These are phyloP conservation scores for Bolinopsis microptera DNA, from an alignment of 37 sponge, comb jelly and placozoan genomes.

Conservation along the genomic window DNA sequence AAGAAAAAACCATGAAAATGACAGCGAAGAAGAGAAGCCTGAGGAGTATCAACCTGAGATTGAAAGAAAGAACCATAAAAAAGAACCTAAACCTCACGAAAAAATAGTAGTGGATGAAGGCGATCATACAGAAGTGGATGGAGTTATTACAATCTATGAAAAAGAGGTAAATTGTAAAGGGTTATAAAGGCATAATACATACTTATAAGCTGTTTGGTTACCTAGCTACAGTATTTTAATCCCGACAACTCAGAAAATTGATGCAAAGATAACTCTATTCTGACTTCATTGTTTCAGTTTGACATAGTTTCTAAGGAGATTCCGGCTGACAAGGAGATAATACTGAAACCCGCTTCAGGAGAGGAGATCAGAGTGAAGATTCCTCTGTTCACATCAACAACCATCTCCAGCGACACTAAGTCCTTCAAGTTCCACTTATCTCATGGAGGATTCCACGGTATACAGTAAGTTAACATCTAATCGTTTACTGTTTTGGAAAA, in stretches of 20 bases:
- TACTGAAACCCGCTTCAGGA: not conserved
- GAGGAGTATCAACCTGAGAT: not conserved
- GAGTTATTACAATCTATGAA: not conserved
- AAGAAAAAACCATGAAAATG: not conserved
- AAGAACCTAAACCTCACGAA: not conserved
- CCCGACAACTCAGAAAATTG: too few species aligned
- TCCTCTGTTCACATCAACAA: slow-evolving; percentile 11
- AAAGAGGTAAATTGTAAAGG: not conserved
- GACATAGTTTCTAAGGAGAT: not conserved
- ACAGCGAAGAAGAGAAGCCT: not conserved
- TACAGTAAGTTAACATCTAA: not conserved
- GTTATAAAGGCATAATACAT: too few species aligned
- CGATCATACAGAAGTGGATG: not conserved
- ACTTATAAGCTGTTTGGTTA: too few species aligned
- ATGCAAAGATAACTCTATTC: too few species aligned
- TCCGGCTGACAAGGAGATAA: not conserved
- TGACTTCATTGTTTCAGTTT: too few species aligned
- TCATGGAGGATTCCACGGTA: not conserved
- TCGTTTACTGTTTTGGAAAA: not conserved
- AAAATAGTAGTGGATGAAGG: not conserved
- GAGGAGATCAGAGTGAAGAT: slow-evolving; percentile 26
- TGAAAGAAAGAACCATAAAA: not conserved
- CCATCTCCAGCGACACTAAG: not conserved
- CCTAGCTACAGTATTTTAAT: too few species aligned
- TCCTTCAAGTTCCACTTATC: slow-evolving; percentile 25